These are phyloP conservation scores for Cheilosia vulpina DNA, from an alignment of 2,888 invertebrate species.

Conservation along the genomic window DNA sequence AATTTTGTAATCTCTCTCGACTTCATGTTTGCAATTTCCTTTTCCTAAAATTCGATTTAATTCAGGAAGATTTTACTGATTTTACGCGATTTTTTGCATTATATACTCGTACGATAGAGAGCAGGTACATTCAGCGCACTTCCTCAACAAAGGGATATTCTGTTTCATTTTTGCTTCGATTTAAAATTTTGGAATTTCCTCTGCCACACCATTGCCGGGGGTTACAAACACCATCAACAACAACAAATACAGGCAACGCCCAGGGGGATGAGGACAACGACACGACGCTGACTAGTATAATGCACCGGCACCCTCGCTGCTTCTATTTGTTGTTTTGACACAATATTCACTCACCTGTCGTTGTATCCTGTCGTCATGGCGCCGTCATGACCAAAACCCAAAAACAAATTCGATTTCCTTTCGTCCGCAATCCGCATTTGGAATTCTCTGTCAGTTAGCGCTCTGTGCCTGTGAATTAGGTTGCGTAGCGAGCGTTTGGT, in stretches of 20 bases:
- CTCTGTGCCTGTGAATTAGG: conserved; percentile 35
- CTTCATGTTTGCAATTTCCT: conserved; percentile 69
- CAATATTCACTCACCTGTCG: conserved; percentile 63
- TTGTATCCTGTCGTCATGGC: conserved; percentile 41
- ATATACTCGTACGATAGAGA: conserved; percentile 4
- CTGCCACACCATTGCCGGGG: background rate
- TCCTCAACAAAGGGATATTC: conserved; percentile 51
- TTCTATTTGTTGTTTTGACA: conserved; percentile 61
- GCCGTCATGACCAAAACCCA: conserved; percentile 42
- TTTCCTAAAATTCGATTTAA: conserved; percentile 58
- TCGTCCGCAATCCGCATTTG: conserved; percentile 33
- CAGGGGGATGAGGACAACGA: conserved; percentile 7
- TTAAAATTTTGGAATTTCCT: conserved; percentile 42
- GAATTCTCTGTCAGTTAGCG: conserved; percentile 58
- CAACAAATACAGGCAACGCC: conserved; percentile 2
- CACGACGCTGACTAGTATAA: conserved; percentile 17
- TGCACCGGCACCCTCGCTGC: conserved; percentile 17
- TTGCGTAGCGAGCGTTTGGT: conserved; percentile 10
- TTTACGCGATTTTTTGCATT: conserved; percentile 1
- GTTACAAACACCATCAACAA: conserved; percentile 26
- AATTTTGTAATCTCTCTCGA: conserved; percentile 40
- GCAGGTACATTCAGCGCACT: background rate
- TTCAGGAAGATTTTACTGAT: conserved; percentile 49
- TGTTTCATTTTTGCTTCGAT: conserved; percentile 35
- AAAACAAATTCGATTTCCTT: conserved; percentile 69